A percentile compares a stretch with the other conserved stretches of the same genome.
These are phyloP conservation scores for Gymnorhina tibicen DNA, from an alignment of 2,113 vertebrate species.

Conservation along the genomic window DNA sequence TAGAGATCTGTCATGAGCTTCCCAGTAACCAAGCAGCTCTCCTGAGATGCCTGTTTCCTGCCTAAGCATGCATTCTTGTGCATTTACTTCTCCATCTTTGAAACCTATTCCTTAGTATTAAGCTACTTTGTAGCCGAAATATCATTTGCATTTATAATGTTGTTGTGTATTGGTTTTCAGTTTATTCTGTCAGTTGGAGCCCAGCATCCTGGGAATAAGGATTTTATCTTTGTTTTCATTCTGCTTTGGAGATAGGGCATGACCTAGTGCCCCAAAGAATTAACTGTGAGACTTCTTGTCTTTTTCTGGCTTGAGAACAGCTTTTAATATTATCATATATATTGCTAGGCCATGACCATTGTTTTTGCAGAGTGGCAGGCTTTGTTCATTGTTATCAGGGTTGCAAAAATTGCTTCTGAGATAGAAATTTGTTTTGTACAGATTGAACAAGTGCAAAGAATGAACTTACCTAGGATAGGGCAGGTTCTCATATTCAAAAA, in stretches of 20 bases:
- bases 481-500: neutral
- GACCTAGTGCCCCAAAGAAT: neutral
- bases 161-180: neutral
- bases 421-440: neutral
- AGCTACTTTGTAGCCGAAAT: neutral
- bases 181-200: neutral
- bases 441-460: neutral
- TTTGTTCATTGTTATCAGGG: neutral
- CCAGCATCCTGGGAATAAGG: accelerated
- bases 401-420: neutral
- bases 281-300: neutral
- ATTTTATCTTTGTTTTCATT: neutral
- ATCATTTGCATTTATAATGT: neutral
- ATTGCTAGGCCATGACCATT: neutral
- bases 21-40: accelerated
- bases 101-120: neutral
- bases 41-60: neutral
- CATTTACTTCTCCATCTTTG: neutral
- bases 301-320: neutral
- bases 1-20: neutral
- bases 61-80: neutral
- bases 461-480: neutral
- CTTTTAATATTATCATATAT: neutral
- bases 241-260: neutral
- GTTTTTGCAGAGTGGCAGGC: neutral